phyloP scores from a whole-genome alignment of 2,888 invertebrate genomes.

The Cosmorhoe ocellata region DNA sequence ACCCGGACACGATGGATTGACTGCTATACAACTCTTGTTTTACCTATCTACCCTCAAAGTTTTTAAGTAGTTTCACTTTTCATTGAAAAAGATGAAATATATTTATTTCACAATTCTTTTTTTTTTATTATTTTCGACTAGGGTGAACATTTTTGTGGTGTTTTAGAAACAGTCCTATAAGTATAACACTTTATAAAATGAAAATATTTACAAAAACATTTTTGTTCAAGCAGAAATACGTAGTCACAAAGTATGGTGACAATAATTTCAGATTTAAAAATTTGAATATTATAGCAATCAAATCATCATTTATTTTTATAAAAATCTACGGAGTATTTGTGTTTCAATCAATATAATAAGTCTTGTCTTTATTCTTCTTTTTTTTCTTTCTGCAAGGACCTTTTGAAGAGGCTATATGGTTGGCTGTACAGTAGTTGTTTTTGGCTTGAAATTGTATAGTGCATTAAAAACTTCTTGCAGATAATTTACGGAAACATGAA shows the following conservation, averaged over 20 bases:
- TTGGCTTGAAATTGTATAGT: conserved; percentile 70
- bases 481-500: conserved; percentile 44
- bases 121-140: too few species aligned
- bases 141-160: too few species aligned
- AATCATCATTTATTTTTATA: conserved; percentile 47
- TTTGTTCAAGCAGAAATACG: too few species aligned
- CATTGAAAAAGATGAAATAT: too few species aligned
- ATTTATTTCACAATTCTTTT: too few species aligned
- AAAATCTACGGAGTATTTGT: conserved; percentile 48
- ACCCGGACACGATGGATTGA: conserved; percentile 41
- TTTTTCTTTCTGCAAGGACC: conserved; percentile 42
- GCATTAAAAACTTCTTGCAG: conserved; percentile 44
- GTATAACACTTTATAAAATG: too few species aligned
- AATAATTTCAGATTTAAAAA: conserved; percentile 10
- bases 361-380: conserved; percentile 4
- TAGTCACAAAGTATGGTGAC: conserved; percentile 20
- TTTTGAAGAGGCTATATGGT: conserved; percentile 60
- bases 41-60: background rate
- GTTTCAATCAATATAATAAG: conserved; percentile 25
- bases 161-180: too few species aligned
- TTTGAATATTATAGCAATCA: conserved; percentile 41
- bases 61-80: background rate
- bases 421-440: conserved; percentile 76
- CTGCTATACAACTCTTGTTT: conserved; percentile 52
- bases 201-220: too few species aligned